Percentiles rank a stretch among this genome's conserved stretches.
These are phyloP conservation scores for Hypercompe scribonia DNA, from an alignment of 2,888 invertebrate genomes.

Conservation along the genomic window DNA sequence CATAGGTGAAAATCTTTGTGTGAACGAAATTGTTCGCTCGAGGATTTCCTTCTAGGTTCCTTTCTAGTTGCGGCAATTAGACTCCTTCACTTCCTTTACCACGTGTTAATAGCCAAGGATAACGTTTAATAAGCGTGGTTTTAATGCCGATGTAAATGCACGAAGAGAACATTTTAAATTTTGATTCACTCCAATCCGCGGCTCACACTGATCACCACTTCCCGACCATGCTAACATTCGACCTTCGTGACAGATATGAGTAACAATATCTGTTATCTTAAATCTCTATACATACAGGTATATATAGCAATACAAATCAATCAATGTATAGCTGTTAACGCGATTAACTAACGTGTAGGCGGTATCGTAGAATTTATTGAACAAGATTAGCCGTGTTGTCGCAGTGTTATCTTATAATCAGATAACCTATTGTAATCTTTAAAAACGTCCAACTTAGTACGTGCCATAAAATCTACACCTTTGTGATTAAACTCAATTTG, in stretches of 20 bases:
- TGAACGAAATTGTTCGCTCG: too few species aligned
- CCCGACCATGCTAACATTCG: background rate
- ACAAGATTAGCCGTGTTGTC: background rate
- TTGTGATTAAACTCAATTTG: too few species aligned
- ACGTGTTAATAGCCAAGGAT: background rate
- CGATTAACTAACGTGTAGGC: background rate
- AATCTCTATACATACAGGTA: background rate
- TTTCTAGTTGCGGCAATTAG: too few species aligned
- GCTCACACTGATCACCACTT: background rate
- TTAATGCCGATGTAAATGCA: background rate
- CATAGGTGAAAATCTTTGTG: too few species aligned
- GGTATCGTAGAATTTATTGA: background rate
- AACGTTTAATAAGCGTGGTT: background rate
- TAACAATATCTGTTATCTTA: background rate
- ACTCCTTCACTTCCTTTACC: too few species aligned
- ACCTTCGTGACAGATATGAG: background rate
- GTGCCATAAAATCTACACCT: background rate
- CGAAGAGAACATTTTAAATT: background rate
- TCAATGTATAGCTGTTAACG: background rate
- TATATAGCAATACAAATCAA: constrained; percentile 6
- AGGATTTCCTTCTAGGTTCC: too few species aligned
- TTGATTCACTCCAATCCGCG: background rate
- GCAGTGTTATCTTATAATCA: background rate
- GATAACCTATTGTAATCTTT: background rate
- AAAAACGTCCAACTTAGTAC: background rate